Evolutionary conservation across 2,797 vertebrate genomes (phyloP), one percentile per base, ranked within the genome.

Genomic region (Myotis findleyi): DNA sequence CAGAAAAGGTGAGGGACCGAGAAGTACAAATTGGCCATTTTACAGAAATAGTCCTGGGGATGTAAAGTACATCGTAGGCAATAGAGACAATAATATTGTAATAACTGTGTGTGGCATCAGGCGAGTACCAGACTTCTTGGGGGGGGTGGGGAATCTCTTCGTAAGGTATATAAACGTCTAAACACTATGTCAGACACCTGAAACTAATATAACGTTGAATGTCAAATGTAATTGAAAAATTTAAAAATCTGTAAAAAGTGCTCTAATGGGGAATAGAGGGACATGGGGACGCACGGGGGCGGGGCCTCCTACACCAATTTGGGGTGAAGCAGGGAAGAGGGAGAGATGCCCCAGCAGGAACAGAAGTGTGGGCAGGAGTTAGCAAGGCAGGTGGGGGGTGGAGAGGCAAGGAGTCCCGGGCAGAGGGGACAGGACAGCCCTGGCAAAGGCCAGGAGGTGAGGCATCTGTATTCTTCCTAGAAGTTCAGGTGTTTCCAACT

Each of bases 271-370:
- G n/a, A 36, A 18, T 3, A 4, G 8, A 18, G 47, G 21, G 12
- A 30, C 0, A 3, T 18, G 2, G 6, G 69, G 44, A 25, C 7
- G 38, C 2, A 3, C 1, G 3, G 7, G 13, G 27, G 53, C 4
- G 13, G 44, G 21, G 47, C 18, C 2, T 20, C 4, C 64, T 55
- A 23, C 55, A 33, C 7, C 33, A 13, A 80, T 38, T 7, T 51
- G 33, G 18, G 7, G 5, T 1, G 3, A 1, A 12, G 30, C 25
- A 38, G 53, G 80, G 80, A 38, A n/a, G 75, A 25, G 17, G 3
- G 27, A 10, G 30, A 33, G 33, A n/a, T 30, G n/a, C 27, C 21
- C 17, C 14, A 14, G 77, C 10, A 84, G 27, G 27, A 49, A 30
- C 13, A 36, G 55, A 90, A 41, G 44, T 9, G 1, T 4, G 51